Evolutionary conservation across 37 sponge, comb jelly and placozoan genomes (phyloP), one percentile per base, ranked within the genome.

Genomic region (Eunapius fragilis): DNA sequence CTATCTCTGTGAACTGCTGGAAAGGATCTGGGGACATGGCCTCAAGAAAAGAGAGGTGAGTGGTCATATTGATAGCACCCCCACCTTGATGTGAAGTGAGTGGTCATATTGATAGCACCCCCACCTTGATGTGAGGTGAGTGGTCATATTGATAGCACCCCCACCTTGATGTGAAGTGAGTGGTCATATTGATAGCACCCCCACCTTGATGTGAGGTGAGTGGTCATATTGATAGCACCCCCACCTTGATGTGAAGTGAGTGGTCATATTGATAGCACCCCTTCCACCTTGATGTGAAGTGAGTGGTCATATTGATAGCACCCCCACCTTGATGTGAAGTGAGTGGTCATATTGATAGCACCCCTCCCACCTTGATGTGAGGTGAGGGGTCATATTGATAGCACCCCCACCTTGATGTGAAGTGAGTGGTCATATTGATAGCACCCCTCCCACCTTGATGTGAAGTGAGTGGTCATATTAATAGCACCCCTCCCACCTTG

Each of bases 11-110:
- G 99, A 98, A 58, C 89, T 97, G 22, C 80, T 98, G 80, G 99
- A 98, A 83, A 86, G 96, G 45, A 91, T 98, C 22, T 98, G 97
- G 97, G 87, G 90, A 31, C 99, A 98, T 75, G 99, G 96, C 6
- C 82, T 94, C 33, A 86, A 87, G 88, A 89, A 85, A 79, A 89
- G 92, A 87, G 88, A 93, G 35, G 93, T 86, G 25, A 85, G 89
- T 69, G 11, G 22, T 2, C 1, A 19, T 27, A 48, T 48, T 74
- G 75, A 7, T 3, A 10, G 9, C 41, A 3, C 6, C 6, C 6
- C 41, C 3, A 9, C 41, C 2, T 41, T 79, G 26, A 25, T 2
- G 79, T 79, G 3, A 25, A 37, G 49, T 2, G 19, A 79, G 71
- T 2, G 3, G 22, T 2, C 1, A 19, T 27, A 48, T 48, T 74